These are phyloP conservation scores for Saturnia pavonia DNA, from an alignment of 2,888 invertebrate genomes.

Conservation along the genomic window DNA sequence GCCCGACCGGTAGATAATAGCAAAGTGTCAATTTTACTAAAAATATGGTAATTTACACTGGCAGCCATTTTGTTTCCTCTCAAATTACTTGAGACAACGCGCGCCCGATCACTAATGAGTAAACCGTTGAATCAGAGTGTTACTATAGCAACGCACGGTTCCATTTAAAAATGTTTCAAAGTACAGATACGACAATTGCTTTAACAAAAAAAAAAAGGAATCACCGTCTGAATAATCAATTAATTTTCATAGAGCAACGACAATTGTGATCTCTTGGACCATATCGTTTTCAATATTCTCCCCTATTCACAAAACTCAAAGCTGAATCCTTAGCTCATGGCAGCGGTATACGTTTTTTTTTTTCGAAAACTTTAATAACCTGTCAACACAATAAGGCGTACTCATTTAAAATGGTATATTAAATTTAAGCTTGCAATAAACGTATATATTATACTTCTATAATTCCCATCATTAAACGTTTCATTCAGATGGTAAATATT, in stretches of 20 bases:
- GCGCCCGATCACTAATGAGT: slow-evolving; percentile 36
- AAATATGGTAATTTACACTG: slow-evolving; percentile 73
- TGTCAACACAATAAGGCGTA: neutral
- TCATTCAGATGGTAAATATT: neutral
- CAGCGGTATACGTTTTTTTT: neutral
- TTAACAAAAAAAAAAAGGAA: neutral
- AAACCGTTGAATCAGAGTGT: slow-evolving; percentile 32
- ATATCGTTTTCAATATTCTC: neutral
- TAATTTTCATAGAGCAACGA: slow-evolving; percentile 12
- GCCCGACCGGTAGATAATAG: slow-evolving; percentile 72
- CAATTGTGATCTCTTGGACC: slow-evolving; percentile 1
- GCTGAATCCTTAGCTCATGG: neutral
- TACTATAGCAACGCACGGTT: neutral
- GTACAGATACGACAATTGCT: neutral
- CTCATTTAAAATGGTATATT: neutral
- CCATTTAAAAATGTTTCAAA: neutral
- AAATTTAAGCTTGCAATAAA: neutral
- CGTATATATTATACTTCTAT: neutral
- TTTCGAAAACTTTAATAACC: neutral
- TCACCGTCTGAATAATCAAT: neutral
- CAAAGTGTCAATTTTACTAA: slow-evolving; percentile 77
- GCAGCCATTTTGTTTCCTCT: slow-evolving; percentile 54
- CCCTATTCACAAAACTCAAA: neutral
- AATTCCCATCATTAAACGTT: neutral
- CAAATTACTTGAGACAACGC: slow-evolving; percentile 42